Evolutionary conservation across 2,113 vertebrate species (phyloP).

Genomic region (Craseonycteris thonglongyai): DNA sequence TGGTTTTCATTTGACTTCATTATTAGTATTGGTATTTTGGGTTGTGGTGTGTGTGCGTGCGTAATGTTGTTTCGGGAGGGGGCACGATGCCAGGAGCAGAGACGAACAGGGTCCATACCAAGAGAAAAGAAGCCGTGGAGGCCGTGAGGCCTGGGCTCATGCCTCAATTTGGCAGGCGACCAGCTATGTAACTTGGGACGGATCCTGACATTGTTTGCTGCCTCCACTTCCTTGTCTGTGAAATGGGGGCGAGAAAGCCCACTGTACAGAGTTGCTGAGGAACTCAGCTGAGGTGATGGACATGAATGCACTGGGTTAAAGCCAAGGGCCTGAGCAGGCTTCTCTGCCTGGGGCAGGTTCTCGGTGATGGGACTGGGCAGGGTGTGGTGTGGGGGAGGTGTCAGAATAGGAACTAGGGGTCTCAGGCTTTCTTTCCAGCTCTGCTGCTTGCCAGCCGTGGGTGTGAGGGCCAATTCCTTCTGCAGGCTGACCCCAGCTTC

Average conservation of each 20-base stretch:
- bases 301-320: background rate
- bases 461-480: background rate
- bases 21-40: background rate
- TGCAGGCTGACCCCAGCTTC: background rate
- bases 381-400: background rate
- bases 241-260: background rate
- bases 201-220: background rate
- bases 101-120: background rate
- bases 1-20: slow-evolving; percentile 59
- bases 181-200: background rate
- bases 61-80: too few species aligned
- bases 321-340: accelerated
- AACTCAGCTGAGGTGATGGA: background rate
- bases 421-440: background rate
- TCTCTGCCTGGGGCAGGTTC: background rate
- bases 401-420: background rate
- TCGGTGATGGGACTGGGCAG: background rate
- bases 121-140: background rate
- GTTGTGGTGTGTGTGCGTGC: background rate
- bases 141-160: background rate
- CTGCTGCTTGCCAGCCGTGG: background rate
- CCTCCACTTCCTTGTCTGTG: background rate
- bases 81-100: background rate
- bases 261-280: background rate
- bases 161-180: background rate